Evolutionary conservation across 2,888 invertebrate species (phyloP), one percentile per base, ranked within the genome.

Genomic region (Xestia ashworthii): DNA sequence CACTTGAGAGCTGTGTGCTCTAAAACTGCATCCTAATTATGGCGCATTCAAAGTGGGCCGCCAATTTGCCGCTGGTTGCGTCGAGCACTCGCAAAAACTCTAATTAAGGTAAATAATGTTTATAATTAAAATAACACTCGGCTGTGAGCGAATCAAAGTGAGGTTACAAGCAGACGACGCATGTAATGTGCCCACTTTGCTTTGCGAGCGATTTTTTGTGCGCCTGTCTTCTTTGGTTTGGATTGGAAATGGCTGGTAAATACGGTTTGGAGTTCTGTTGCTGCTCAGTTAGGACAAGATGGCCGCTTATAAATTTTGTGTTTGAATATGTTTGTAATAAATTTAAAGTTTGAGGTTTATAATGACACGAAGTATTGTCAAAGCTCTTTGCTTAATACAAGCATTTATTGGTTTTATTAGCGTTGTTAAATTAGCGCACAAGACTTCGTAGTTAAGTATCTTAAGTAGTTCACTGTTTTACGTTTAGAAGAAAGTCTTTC

Each of bases 61-160:
- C 92, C 93, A 93, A 94, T 94, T 95, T 95, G 90, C 93, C 93
- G 94, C 92, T 91, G 90, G 92, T 90, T 93, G 93, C 91, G 89
- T 84, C 90, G 90, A 95, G 93, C 93, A 86, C 94, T 92, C 88
- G 92, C 92, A 92, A 95, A 94, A 94, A 93, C 92, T 92, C 94
- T 96, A 96, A 96, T 96, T 96, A 96, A 94, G 95, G 95, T 95
- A 94, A 95, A 96, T 96, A 96, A 96, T 95, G 96, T 96, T 96
- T 93, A 96, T 95, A 96, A 96, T 96, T 96, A 96, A 96, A 96
- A 96, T 95, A 96, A 95, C 95, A 94, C 96, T 96, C 91, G 89
- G 87, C 88, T 91, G 89, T 89, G 90, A 89, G 90, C 87, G 90
- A 91, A 89, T 96, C 95, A 96, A 96, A 96, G 96, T 92, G 90